phyloP scores from a whole-genome alignment of 2,797 vertebrate species.

The Acanthopagrus latus region DNA sequence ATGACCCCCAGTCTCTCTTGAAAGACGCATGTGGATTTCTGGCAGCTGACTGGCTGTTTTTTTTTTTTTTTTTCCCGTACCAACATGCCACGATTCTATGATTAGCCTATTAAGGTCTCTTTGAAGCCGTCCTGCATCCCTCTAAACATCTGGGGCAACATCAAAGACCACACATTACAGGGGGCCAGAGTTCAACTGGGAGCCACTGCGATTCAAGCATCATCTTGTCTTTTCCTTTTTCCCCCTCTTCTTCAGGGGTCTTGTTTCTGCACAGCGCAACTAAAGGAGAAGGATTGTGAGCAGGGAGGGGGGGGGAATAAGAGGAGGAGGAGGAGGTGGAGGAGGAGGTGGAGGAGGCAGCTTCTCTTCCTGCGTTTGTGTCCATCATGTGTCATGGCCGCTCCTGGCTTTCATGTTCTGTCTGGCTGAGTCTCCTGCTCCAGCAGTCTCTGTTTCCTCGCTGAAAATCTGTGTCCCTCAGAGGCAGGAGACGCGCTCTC shows the following conservation, averaged over 20 bases:
- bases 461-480: slow-evolving; percentile 79
- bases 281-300: slow-evolving; percentile 41
- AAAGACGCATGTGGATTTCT: slow-evolving; percentile 80
- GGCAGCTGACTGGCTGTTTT: slow-evolving; percentile 55
- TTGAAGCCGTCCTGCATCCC: slow-evolving; percentile 60
- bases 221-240: slow-evolving; percentile 14
- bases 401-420: slow-evolving; percentile 84
- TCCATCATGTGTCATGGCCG: slow-evolving; percentile 86
- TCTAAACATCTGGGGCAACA: slow-evolving; percentile 59
- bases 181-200: slow-evolving; percentile 59
- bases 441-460: slow-evolving; percentile 79
- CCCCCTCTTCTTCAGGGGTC: slow-evolving; percentile 24
- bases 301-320: background rate
- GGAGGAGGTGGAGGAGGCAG: slow-evolving; percentile 25
- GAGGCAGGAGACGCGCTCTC: slow-evolving; percentile 76
- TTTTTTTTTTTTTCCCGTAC: slow-evolving; percentile 28
- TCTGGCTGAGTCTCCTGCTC: slow-evolving; percentile 86
- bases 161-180: slow-evolving; percentile 66
- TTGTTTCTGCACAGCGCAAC: slow-evolving; percentile 24
- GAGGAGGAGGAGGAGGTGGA: background rate
- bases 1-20: slow-evolving; percentile 67
- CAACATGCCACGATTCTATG: slow-evolving; percentile 52
- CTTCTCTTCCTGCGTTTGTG: slow-evolving; percentile 72
- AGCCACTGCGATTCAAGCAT: slow-evolving; percentile 46
- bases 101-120: slow-evolving; percentile 49